Evolutionary conservation across 2,888 invertebrate genomes (phyloP).

Genomic region (Diarsia rubi): DNA sequence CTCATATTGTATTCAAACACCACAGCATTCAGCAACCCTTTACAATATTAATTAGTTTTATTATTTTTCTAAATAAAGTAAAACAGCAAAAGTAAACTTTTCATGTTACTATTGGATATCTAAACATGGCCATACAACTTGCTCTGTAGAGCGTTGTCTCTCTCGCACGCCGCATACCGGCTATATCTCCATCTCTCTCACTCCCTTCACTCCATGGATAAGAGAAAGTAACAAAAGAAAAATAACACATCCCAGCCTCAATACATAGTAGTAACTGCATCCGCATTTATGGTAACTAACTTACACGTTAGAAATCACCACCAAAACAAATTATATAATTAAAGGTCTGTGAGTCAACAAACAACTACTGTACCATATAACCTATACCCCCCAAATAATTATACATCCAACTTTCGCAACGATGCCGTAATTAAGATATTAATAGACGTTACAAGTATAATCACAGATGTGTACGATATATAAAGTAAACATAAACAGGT

Average conservation of each 20-base stretch:
- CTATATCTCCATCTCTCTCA: conserved; percentile 78
- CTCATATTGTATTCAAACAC: conserved; percentile 5
- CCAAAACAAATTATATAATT: conserved; percentile 55
- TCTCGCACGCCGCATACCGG: conserved; percentile 69
- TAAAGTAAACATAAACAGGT: conserved; percentile 87
- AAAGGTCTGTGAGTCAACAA: conserved; percentile 73
- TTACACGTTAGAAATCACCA: conserved; percentile 55
- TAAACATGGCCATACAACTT: conserved; percentile 76
- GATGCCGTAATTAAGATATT: conserved; percentile 72
- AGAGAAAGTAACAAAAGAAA: conserved; percentile 91
- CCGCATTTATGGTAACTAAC: conserved; percentile 69
- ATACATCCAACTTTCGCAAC: conserved; percentile 71
- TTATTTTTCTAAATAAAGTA: conserved; percentile 66
- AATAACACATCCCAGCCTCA: conserved; percentile 85
- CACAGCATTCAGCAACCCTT: conserved; percentile 9
- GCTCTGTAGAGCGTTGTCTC: conserved; percentile 82
- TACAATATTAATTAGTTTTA: not conserved
- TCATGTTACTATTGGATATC: conserved; percentile 72
- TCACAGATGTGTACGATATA: conserved; percentile 67
- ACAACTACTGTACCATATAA: conserved; percentile 79
- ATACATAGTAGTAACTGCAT: conserved; percentile 75
- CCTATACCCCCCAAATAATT: conserved; percentile 75
- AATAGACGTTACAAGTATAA: conserved; percentile 72
- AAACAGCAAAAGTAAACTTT: conserved; percentile 77
- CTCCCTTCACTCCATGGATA: conserved; percentile 89